Evolutionary conservation across 2,888 invertebrate genomes (phyloP), one percentile per base, ranked within the genome.

Genomic region (Operophtera brumata): DNA sequence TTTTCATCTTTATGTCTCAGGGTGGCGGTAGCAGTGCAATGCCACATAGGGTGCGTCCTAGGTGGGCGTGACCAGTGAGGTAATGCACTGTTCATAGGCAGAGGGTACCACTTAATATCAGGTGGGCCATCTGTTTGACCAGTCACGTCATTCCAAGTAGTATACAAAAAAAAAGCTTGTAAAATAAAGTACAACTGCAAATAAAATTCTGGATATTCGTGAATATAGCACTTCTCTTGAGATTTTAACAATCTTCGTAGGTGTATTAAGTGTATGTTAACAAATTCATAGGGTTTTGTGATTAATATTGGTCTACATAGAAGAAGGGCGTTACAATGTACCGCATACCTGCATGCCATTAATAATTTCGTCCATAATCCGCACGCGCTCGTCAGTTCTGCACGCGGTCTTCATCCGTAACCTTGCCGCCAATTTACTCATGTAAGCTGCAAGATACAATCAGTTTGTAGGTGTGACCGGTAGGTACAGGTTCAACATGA

Each of bases 301-400:
- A 35, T 39, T 42, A 35, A 35, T 49, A 40, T 32, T 47, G 25
- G 35, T 25, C 7, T 10, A 20, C 20, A 36, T 42, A 36, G 35
- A 50, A 50, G 43, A 54, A 54, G 30, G 40, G 36, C 40, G 20
- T 20, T 37, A 50, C 43, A 58, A 51, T 54, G 44, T 56, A 48
- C 47, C 44, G 54, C 94, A 93, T 59, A 96, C 96, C 88, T 97
- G 95, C 86, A 99, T 97, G 43, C 97, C 98, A 54, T 93, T 93
- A 60, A 99, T 95, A 66, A 99, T 94, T 91, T 99, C 99, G 77
- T 96, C 97, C 97, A 99, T 99, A 44, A 98, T 91, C 47, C 96
- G 93, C 37, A 99, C 96, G 60, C 99, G 92, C 69, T 95, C 94
- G 82, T 99, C 99, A 0, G 98, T 98, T 77, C 95, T 92, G 59